Conservation (phyloP, 2,113 vertebrate genomes). For the Bos indicus region DNA sequence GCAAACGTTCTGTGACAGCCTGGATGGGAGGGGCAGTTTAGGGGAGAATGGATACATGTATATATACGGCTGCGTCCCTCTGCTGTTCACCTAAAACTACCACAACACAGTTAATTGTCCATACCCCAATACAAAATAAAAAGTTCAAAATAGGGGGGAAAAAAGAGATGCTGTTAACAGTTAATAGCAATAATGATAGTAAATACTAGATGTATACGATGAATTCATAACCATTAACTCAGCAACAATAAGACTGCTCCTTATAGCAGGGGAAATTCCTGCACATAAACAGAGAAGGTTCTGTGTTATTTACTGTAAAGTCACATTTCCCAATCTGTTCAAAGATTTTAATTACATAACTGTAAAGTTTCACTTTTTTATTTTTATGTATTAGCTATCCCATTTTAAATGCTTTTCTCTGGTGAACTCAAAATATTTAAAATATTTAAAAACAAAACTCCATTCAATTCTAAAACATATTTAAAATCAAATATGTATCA, state of each 20-base stretch:
- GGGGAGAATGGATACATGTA: not conserved
- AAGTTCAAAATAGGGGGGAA: not conserved
- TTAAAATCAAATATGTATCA: not conserved
- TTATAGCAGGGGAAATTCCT: not conserved
- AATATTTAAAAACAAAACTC: constrained; percentile 10
- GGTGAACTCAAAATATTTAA: constrained; percentile 10
- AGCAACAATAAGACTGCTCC: not conserved
- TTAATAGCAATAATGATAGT: not conserved
- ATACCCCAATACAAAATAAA: not conserved
- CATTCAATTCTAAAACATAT: not conserved
- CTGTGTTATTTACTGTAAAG: not conserved
- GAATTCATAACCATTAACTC: not conserved
- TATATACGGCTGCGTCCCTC: not conserved
- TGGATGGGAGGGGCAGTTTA: not conserved
- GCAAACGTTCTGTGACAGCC: not conserved
- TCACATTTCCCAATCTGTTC: not conserved
- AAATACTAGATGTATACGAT: fast-evolving
- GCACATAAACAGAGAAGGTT: not conserved
- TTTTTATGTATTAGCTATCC: not conserved
- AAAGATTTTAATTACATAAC: not conserved
- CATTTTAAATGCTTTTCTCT: constrained; percentile 5
- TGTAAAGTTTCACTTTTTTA: not conserved
- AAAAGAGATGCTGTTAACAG: not conserved
- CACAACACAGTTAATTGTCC: not conserved
- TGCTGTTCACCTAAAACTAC: not conserved